A percentile compares a stretch with the other conserved stretches of the same genome.
phyloP scores from a whole-genome alignment of 2,113 vertebrate species.

The Rhodinocichla rosea region DNA sequence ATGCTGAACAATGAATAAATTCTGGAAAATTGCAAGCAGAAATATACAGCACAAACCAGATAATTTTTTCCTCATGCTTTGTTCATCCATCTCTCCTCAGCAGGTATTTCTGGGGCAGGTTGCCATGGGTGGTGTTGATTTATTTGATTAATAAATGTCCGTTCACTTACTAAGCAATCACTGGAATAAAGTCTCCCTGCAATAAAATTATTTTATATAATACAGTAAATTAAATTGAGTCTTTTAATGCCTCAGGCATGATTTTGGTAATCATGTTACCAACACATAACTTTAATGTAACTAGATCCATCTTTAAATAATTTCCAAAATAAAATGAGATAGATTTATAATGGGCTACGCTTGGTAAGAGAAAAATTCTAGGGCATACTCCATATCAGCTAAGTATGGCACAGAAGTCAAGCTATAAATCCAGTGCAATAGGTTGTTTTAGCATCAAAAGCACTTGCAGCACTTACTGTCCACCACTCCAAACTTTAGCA shows the following conservation, averaged over 20 bases:
- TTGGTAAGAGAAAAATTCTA: constrained; percentile 38
- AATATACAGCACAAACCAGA: not conserved
- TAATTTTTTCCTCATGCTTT: constrained; percentile 41
- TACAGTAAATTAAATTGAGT: not conserved
- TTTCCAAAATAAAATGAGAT: constrained; percentile 60
- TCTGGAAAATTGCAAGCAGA: constrained; percentile 2
- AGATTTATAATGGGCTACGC: constrained; percentile 59
- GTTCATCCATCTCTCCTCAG: not conserved
- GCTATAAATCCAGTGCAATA: constrained; percentile 59
- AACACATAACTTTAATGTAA: constrained; percentile 46
- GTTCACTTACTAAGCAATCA: not conserved
- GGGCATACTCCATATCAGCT: not conserved
- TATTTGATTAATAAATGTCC: constrained; percentile 50
- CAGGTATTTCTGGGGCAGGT: constrained; percentile 26
- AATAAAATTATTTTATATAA: constrained; percentile 15
- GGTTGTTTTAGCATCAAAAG: constrained; percentile 29
- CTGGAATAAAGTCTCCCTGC: not conserved
- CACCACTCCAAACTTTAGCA: not conserved
- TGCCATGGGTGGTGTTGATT: constrained; percentile 33
- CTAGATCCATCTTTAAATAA: constrained; percentile 63
- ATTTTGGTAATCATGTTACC: constrained; percentile 46
- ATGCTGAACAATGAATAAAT: not conserved
- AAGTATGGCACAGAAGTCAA: constrained; percentile 67
- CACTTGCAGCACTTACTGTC: constrained; percentile 8
- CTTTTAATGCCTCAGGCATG: constrained; percentile 26